Evolutionary conservation across 1,140 invertebrate species (phyloP).

Genomic region (Hesperophylax magnus): DNA sequence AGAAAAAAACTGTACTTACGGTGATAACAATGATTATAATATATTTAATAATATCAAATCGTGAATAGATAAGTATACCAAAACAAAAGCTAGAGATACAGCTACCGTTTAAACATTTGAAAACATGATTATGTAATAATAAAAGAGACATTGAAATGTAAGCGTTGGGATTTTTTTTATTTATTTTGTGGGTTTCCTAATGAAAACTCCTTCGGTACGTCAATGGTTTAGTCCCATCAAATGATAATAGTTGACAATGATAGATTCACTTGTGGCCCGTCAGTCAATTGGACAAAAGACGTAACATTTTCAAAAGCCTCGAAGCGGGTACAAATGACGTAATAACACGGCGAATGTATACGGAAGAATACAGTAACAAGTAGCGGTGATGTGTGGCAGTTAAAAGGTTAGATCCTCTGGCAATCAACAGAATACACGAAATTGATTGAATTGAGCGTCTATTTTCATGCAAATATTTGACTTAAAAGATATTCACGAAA

Average conservation of each 20-base stretch:
- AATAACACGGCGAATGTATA: slow-evolving; percentile 23
- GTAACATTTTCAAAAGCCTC: slow-evolving; percentile 36
- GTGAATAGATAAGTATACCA: too few species aligned
- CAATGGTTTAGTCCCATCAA: slow-evolving; percentile 23
- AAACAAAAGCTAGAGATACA: too few species aligned
- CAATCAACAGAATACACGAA: not conserved
- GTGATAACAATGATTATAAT: too few species aligned
- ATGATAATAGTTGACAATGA: slow-evolving; percentile 45
- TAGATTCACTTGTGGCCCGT: slow-evolving; percentile 45
- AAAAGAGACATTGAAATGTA: too few species aligned
- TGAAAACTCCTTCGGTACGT: too few species aligned
- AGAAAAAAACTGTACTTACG: too few species aligned
- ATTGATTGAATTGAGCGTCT: slow-evolving; percentile 11
- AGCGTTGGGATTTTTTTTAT: too few species aligned
- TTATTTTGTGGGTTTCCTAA: too few species aligned
- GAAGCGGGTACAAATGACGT: slow-evolving; percentile 35
- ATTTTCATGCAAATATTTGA: not conserved
- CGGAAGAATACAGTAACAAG: slow-evolving; percentile 6
- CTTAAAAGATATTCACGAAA: not conserved
- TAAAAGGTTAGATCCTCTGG: slow-evolving; percentile 7
- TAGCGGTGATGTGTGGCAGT: slow-evolving; percentile 5
- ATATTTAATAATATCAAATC: too few species aligned
- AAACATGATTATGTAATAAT: too few species aligned
- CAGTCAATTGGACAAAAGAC: slow-evolving; percentile 42
- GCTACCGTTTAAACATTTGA: too few species aligned